A percentile compares a stretch with the other conserved stretches of the same genome.
phyloP scores from a whole-genome alignment of 1,140 invertebrate species.

The Hirudo medicinalis region DNA sequence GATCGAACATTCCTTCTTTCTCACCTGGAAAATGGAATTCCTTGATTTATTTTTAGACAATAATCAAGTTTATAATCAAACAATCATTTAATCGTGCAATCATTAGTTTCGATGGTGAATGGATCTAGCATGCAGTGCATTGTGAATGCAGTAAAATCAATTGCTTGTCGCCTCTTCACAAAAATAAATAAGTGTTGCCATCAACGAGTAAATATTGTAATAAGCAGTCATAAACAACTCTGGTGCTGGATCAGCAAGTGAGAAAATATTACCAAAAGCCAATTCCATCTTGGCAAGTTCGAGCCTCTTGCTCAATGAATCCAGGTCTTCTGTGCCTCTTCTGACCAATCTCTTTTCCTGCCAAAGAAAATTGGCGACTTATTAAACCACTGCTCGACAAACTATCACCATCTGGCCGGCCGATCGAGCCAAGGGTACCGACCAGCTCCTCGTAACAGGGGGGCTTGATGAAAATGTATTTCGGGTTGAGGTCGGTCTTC shows the following conservation, averaged over 20 bases:
- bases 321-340: conserved; percentile 10
- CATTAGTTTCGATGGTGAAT: neutral
- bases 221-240: no score
- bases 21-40: conserved; percentile 1
- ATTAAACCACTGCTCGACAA: neutral
- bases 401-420: neutral
- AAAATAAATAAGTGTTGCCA: neutral
- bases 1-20: conserved; percentile 1
- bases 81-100: neutral
- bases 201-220: neutral
- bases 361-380: neutral
- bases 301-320: neutral
- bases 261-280: neutral
- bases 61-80: no score
- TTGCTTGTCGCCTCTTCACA: no score
- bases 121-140: neutral
- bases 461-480: conserved; percentile 83
- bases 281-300: conserved; percentile 10
- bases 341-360: conserved; percentile 1
- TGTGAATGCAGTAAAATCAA: neutral
- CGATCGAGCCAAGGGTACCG: conserved; percentile 15
- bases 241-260: neutral
- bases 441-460: conserved; percentile 59
- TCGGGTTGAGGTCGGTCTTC: conserved; percentile 62
- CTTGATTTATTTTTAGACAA: neutral